phyloP scores from a whole-genome alignment of 2,113 vertebrate genomes.

The Charadrius vociferus region DNA sequence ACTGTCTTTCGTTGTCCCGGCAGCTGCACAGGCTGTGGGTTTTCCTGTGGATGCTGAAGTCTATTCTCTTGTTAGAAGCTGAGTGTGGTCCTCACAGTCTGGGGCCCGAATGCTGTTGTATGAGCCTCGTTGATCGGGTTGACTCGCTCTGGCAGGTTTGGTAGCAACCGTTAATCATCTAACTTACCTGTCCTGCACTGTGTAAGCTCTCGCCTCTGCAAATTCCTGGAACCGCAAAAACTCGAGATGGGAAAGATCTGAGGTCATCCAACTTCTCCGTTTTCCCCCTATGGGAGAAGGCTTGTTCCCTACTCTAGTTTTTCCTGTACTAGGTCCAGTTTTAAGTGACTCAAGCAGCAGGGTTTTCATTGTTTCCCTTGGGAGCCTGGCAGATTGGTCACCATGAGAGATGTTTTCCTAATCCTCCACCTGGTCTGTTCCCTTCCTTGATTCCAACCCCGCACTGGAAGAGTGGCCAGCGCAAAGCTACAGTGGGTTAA shows the following conservation, averaged over 20 bases:
- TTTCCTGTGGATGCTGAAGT: not conserved
- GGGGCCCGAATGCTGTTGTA: not conserved
- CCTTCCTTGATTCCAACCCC: not conserved
- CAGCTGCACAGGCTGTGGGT: not conserved
- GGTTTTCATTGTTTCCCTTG: not conserved
- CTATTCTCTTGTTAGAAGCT: not conserved
- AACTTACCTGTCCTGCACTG: not conserved
- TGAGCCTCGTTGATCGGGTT: not conserved
- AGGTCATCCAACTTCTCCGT: not conserved
- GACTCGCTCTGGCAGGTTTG: not conserved
- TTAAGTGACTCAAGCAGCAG: conserved; percentile 9
- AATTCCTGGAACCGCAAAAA: not conserved
- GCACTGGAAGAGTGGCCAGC: not conserved
- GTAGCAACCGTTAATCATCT: not conserved
- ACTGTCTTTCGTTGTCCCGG: not conserved
- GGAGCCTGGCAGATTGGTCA: not conserved
- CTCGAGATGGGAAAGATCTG: not conserved
- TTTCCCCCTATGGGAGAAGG: not conserved
- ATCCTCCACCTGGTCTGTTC: not conserved
- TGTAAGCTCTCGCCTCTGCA: not conserved
- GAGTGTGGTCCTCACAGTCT: not conserved
- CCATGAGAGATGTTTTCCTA: conserved; percentile 46
- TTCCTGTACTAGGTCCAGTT: conserved; percentile 41
- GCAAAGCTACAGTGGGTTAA: not conserved
- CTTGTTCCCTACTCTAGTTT: conserved; percentile 22